A percentile compares a stretch with the other conserved stretches of the same genome.
These are phyloP conservation scores for Cisticola juncidis DNA, from an alignment of 2,113 vertebrate species.

Conservation along the genomic window DNA sequence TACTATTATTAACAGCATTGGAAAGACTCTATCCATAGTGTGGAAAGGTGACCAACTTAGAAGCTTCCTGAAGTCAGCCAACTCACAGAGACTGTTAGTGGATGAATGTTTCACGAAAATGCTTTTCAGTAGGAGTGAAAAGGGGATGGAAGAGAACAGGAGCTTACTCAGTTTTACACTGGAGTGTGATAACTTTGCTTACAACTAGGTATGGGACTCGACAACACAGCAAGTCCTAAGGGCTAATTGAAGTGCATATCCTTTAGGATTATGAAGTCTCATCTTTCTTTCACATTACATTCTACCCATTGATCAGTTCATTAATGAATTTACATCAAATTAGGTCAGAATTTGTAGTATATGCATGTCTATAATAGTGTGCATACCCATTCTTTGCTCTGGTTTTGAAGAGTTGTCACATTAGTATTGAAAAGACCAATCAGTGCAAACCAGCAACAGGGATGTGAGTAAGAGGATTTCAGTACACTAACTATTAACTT, in stretches of 20 bases:
- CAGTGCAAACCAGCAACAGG: not conserved
- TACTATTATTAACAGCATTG: not conserved
- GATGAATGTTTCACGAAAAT: not conserved
- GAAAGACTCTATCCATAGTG: not conserved
- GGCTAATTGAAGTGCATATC: not conserved
- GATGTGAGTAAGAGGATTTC: not conserved
- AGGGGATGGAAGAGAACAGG: not conserved
- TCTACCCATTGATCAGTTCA: not conserved
- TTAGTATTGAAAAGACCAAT: not conserved
- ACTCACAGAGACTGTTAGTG: not conserved
- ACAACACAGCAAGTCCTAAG: not conserved
- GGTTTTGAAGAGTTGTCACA: not conserved
- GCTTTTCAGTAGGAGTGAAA: not conserved
- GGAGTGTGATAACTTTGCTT: not conserved
- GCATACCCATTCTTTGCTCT: not conserved
- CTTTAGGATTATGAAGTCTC: not conserved
- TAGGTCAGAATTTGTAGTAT: not conserved
- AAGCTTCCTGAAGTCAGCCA: not conserved
- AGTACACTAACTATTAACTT: not conserved
- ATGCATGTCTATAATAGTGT: not conserved
- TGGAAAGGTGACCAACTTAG: not conserved
- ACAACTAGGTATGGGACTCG: fast-evolving
- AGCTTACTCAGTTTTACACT: not conserved
- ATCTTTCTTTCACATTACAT: not conserved
- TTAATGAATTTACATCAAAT: not conserved